These are phyloP conservation scores for Stegodyphus dumicola DNA, from an alignment of 1,140 invertebrate genomes.

Conservation along the genomic window DNA sequence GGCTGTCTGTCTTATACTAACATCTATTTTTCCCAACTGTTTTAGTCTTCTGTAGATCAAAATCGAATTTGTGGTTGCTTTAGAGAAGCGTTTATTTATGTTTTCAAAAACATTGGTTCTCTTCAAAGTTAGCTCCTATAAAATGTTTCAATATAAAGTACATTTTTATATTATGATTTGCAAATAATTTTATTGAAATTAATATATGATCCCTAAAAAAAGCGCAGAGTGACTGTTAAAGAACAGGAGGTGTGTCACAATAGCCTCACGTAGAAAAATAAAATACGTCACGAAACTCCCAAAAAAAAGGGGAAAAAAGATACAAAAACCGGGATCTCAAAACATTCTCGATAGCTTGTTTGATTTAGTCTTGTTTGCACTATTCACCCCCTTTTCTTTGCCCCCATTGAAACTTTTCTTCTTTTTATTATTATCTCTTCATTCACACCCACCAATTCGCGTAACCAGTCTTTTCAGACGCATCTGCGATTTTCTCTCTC, in stretches of 20 bases:
- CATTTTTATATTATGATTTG: no score
- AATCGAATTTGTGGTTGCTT: no score
- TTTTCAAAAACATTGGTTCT: no score
- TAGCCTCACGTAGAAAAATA: neutral
- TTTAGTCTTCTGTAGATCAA: no score
- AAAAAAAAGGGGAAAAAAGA: conserved; percentile 4
- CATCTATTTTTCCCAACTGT: no score
- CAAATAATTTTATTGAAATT: neutral
- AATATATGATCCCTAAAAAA: neutral
- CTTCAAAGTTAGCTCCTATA: no score
- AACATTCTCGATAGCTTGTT: conserved; percentile 56
- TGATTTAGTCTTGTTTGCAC: conserved; percentile 36
- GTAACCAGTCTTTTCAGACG: conserved; percentile 14
- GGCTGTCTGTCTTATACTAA: no score
- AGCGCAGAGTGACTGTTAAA: conserved; percentile 33
- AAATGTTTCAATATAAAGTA: no score
- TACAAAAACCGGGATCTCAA: conserved; percentile 38
- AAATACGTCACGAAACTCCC: neutral
- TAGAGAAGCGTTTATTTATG: no score
- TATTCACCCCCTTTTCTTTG: neutral
- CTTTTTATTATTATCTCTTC: neutral
- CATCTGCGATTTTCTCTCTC: conserved; percentile 10
- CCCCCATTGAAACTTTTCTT: neutral
- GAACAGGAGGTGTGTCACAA: conserved; percentile 41
- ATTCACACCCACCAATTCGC: conserved; percentile 22